These are phyloP conservation scores for Caranx ignobilis DNA, from an alignment of 2,113 vertebrate species.

Conservation along the genomic window DNA sequence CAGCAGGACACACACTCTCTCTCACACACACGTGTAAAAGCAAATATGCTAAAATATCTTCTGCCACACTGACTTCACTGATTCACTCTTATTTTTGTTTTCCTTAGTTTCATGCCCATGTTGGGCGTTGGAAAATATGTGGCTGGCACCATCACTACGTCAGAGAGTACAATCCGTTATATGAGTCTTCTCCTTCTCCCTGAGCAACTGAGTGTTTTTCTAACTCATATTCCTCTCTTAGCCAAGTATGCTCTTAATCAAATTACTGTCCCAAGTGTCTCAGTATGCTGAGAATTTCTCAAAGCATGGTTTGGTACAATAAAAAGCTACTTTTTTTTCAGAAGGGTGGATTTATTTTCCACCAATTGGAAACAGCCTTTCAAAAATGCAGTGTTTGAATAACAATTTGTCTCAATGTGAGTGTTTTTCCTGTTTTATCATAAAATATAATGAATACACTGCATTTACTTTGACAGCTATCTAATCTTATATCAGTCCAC, in stretches of 20 bases:
- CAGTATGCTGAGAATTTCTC: background rate
- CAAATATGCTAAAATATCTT: background rate
- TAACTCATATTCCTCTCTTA: background rate
- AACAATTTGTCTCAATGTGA: too few species aligned
- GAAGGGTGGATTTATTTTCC: background rate
- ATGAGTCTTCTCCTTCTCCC: background rate
- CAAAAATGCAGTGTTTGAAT: background rate
- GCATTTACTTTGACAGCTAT: too few species aligned
- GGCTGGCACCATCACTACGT: background rate
- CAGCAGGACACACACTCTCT: background rate
- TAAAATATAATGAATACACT: background rate
- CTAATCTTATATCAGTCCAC: background rate
- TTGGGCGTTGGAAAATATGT: background rate
- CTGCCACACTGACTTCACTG: background rate
- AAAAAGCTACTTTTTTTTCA: background rate
- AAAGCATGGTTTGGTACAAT: background rate
- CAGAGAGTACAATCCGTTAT: background rate
- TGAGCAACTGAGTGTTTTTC: background rate
- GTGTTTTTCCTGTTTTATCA: too few species aligned
- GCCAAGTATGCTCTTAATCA: background rate
- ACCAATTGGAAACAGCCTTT: background rate
- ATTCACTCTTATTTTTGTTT: constrained; percentile 3
- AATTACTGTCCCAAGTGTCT: too few species aligned
- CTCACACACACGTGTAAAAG: background rate
- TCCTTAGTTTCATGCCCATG: background rate